Conservation (phyloP, 2,797 vertebrate species). For the Triplophysa bombifrons region DNA sequence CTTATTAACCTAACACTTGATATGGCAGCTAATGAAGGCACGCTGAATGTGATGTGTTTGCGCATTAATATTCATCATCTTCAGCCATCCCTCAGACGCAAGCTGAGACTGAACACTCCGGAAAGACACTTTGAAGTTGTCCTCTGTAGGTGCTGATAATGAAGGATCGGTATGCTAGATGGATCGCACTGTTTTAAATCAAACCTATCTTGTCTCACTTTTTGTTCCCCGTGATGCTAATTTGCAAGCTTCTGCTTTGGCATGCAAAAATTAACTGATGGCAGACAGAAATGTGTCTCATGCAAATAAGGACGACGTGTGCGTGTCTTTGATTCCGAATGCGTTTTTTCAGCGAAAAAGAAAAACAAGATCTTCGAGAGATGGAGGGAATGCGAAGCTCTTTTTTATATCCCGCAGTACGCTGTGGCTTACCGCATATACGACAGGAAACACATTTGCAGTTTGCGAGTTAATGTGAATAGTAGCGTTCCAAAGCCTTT, state of each 20-base stretch:
- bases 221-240: slow-evolving; percentile 35
- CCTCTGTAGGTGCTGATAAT: slow-evolving; percentile 23
- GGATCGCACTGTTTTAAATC: slow-evolving; percentile 34
- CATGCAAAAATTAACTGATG: slow-evolving; percentile 28
- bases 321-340: slow-evolving; percentile 1
- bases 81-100: slow-evolving; percentile 17
- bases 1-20: slow-evolving; percentile 31
- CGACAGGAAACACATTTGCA: neutral
- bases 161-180: slow-evolving; percentile 27
- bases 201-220: slow-evolving; percentile 36
- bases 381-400: neutral
- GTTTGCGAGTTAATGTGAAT: neutral
- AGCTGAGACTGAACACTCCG: slow-evolving; percentile 6
- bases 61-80: slow-evolving; percentile 51
- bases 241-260: slow-evolving; percentile 28
- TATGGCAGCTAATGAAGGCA: slow-evolving; percentile 23
- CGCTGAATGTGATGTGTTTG: slow-evolving; percentile 26
- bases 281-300: slow-evolving; percentile 23
- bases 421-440: neutral
- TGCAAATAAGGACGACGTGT: slow-evolving; percentile 14
- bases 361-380: neutral
- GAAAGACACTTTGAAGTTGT: slow-evolving; percentile 25
- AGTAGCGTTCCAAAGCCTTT: neutral
- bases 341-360: neutral
- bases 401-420: neutral